Percentiles rank a stretch among this genome's conserved stretches.
Evolutionary conservation across 2,113 vertebrate species (phyloP).

Genomic region (Clupea harengus): DNA sequence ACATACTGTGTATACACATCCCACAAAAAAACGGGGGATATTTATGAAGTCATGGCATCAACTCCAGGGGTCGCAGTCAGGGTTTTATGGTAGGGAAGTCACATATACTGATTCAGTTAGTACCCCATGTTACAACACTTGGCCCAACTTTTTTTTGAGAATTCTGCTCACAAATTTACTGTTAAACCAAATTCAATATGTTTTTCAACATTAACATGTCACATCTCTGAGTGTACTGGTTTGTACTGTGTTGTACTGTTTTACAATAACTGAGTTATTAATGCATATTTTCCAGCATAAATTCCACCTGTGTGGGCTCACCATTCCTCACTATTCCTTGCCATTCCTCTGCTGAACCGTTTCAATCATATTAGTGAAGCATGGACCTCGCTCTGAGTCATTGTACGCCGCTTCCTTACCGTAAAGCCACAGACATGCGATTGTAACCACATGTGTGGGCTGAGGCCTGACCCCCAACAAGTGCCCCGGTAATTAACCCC

Average conservation of each 20-base stretch:
- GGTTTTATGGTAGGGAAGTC: background rate
- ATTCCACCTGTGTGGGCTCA: background rate
- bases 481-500: background rate
- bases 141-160: background rate
- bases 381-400: background rate
- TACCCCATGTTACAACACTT: background rate
- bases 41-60: background rate
- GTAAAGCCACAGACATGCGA: constrained; percentile 22
- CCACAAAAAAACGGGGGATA: background rate
- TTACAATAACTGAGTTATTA: background rate
- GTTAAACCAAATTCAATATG: background rate
- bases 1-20: too few relatives aligned
- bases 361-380: background rate
- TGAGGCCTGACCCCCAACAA: constrained; percentile 7
- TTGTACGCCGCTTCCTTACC: background rate
- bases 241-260: background rate
- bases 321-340: background rate
- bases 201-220: background rate
- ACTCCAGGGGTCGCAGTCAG: background rate
- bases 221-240: too few relatives aligned
- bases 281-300: background rate
- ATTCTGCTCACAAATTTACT: background rate
- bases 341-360: background rate
- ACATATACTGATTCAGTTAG: background rate
- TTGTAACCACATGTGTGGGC: constrained; percentile 33